Conservation (phyloP, 2,888 invertebrate species). For the Acrobasis suavella region DNA sequence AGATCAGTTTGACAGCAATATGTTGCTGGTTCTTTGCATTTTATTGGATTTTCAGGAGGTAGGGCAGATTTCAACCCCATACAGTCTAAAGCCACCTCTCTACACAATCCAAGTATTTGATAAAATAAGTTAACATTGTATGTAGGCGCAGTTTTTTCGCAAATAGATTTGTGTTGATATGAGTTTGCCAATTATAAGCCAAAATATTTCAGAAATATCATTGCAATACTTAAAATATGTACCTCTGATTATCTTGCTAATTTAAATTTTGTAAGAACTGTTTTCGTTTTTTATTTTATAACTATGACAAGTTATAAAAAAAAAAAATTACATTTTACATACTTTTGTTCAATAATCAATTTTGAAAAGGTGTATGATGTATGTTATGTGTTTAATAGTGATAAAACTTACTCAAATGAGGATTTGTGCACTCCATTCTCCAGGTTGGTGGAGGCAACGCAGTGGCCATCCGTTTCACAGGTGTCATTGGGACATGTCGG, state of each 20-base stretch:
- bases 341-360: not conserved
- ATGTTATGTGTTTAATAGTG: not conserved
- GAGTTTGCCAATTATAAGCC: slow-evolving; percentile 60
- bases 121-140: slow-evolving; percentile 57
- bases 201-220: slow-evolving; percentile 25
- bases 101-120: slow-evolving; percentile 67
- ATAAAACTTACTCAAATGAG: slow-evolving; percentile 88
- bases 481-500: slow-evolving; percentile 90
- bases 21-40: slow-evolving; percentile 64
- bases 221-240: slow-evolving; percentile 41
- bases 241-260: slow-evolving; percentile 34
- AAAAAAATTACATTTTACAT: not conserved
- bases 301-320: no score
- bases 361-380: slow-evolving; percentile 7
- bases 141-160: slow-evolving; percentile 34
- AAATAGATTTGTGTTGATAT: slow-evolving; percentile 62
- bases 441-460: slow-evolving; percentile 90
- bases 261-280: slow-evolving; percentile 11
- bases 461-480: slow-evolving; percentile 94
- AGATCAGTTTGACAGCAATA: slow-evolving; percentile 74
- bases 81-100: slow-evolving; percentile 82
- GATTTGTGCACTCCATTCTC: slow-evolving; percentile 84
- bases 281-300: no score
- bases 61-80: slow-evolving; percentile 73
- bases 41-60: slow-evolving; percentile 78